These are phyloP conservation scores for Petrolisthes cinctipes DNA, from an alignment of 2,888 invertebrate species.

Conservation along the genomic window DNA sequence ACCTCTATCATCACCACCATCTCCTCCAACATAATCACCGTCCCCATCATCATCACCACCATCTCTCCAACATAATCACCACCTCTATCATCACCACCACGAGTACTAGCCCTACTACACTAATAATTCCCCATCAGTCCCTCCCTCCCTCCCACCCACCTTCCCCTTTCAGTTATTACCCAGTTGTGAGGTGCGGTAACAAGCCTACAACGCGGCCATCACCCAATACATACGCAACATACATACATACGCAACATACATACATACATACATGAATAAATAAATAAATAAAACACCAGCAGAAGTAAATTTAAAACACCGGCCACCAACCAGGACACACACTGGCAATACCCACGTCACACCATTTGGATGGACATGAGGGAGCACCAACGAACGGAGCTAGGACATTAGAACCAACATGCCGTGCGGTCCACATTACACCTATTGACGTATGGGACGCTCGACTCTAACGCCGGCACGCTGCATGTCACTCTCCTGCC, in stretches of 20 bases:
- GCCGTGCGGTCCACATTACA: neutral
- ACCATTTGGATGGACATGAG: conserved; percentile 32
- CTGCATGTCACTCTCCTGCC: neutral
- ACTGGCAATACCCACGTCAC: conserved; percentile 34
- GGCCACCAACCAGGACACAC: conserved; percentile 15
- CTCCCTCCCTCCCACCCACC: neutral
- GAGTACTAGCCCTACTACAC: neutral
- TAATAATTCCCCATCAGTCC: neutral
- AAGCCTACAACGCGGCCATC: neutral
- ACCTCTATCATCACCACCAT: too few species aligned
- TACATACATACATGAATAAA: conserved; percentile 9
- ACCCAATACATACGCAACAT: neutral
- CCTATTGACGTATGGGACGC: neutral
- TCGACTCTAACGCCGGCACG: neutral
- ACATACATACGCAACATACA: neutral
- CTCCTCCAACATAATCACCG: too few species aligned
- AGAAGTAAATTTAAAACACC: conserved; percentile 49
- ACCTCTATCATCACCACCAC: neutral
- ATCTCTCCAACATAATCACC: neutral
- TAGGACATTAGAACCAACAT: too few species aligned
- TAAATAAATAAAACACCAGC: conserved; percentile 37
- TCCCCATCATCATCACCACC: too few species aligned
- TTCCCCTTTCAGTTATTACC: too few species aligned
- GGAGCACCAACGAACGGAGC: too few species aligned
- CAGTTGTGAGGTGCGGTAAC: neutral